phyloP scores from a whole-genome alignment of 2,113 vertebrate genomes.

The Chloebia gouldiae region DNA sequence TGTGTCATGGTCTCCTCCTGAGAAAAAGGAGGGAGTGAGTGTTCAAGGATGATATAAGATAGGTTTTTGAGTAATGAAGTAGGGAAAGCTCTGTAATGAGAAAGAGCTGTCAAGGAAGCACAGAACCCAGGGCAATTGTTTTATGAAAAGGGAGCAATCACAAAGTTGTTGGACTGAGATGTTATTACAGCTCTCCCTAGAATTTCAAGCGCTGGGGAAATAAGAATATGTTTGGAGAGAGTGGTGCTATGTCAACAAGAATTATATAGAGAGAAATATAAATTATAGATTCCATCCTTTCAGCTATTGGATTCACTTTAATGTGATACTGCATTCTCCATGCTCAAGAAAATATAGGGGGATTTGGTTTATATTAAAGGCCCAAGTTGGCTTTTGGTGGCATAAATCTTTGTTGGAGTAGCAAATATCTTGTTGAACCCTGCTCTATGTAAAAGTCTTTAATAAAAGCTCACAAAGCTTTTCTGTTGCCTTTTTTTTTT shows the following conservation, averaged over 20 bases:
- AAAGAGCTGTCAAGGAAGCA: constrained; percentile 40
- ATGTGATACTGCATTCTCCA: background rate
- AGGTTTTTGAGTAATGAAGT: constrained; percentile 5
- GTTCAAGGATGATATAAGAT: background rate
- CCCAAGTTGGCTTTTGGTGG: background rate
- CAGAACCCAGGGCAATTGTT: background rate
- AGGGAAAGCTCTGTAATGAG: constrained; percentile 12
- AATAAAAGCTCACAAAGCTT: background rate
- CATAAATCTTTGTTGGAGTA: background rate
- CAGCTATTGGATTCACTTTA: background rate
- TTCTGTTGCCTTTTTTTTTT: background rate
- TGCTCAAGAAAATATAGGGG: background rate
- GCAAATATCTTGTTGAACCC: background rate
- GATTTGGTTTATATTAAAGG: constrained; percentile 6
- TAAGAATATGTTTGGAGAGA: background rate
- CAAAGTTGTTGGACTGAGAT: background rate
- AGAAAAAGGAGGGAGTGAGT: background rate
- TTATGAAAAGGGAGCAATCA: background rate
- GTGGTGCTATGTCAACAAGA: background rate
- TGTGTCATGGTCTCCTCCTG: constrained; percentile 7
- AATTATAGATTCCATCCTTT: background rate
- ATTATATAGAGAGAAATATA: constrained; percentile 12
- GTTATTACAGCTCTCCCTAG: constrained; percentile 17
- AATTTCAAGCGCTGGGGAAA: constrained; percentile 16
- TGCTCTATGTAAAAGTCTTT: background rate